These are phyloP conservation scores for Phasianus colchicus DNA, from an alignment of 2,113 vertebrate species.

Conservation along the genomic window DNA sequence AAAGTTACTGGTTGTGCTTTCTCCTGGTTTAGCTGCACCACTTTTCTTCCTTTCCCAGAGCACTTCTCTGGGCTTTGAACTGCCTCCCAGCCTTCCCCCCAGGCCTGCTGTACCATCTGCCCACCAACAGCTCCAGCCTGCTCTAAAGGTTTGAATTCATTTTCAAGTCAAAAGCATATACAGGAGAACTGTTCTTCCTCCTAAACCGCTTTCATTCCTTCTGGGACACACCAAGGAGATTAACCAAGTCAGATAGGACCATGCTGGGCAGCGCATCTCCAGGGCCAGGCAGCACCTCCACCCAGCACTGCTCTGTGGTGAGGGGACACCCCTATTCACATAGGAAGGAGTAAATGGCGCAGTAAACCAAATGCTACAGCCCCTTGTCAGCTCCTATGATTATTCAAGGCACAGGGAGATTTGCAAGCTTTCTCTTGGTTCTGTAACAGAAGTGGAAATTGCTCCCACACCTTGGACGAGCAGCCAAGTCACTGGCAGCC, in stretches of 20 bases:
- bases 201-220: background rate
- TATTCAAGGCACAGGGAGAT: background rate
- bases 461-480: background rate
- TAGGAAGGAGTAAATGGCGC: background rate
- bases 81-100: background rate
- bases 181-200: background rate
- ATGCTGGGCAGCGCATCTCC: background rate
- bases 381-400: background rate
- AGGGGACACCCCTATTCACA: background rate
- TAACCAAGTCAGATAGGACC: background rate
- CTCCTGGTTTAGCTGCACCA: background rate
- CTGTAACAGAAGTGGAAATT: background rate
- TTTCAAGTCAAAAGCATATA: background rate
- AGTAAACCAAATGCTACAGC: background rate
- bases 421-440: background rate
- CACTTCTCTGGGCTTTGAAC: background rate
- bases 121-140: background rate
- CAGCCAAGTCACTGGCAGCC: background rate
- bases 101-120: background rate
- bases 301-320: rapidly evolving
- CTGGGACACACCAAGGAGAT: background rate
- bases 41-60: background rate
- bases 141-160: background rate
- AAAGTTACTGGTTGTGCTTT: background rate
- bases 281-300: background rate